These are phyloP conservation scores for Alouatta palliata DNA, from an alignment of 2,113 vertebrate species.

Conservation along the genomic window DNA sequence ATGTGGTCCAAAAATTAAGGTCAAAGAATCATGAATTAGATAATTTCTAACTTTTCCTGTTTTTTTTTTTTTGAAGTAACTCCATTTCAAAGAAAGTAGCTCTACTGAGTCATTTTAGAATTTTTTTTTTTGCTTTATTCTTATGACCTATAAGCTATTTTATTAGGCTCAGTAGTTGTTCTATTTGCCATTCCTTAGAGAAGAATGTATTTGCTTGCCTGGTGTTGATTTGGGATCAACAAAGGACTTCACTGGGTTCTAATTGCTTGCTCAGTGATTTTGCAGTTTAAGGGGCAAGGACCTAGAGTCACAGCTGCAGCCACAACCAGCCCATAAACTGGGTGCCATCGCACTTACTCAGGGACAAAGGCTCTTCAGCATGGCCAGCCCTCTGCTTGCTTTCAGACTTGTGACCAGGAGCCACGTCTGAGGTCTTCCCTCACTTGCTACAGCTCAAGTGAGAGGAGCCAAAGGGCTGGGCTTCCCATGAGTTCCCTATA, in stretches of 20 bases:
- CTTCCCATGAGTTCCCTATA: neutral
- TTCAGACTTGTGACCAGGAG: neutral
- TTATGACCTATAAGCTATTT: neutral
- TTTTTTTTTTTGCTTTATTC: neutral
- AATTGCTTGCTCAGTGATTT: neutral
- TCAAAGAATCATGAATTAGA: neutral
- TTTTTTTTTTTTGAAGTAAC: neutral
- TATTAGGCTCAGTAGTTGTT: neutral
- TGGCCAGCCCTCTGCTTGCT: neutral
- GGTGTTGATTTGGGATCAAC: neutral
- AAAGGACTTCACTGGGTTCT: neutral
- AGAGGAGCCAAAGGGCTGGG: neutral
- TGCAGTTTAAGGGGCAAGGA: neutral
- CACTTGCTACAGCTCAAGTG: fast-evolving
- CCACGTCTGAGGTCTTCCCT: neutral
- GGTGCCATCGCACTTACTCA: no score
- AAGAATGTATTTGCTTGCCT: neutral
- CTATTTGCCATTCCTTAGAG: neutral
- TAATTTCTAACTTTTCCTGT: neutral
- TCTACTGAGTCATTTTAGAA: neutral
- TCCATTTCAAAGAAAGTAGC: neutral
- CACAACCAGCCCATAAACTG: neutral
- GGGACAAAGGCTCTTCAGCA: fast-evolving
- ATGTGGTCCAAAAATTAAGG: constrained; percentile 30
- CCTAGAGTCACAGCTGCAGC: neutral